Evolutionary conservation across 2,113 vertebrate species (phyloP).

Genomic region (Silurus asotus): DNA sequence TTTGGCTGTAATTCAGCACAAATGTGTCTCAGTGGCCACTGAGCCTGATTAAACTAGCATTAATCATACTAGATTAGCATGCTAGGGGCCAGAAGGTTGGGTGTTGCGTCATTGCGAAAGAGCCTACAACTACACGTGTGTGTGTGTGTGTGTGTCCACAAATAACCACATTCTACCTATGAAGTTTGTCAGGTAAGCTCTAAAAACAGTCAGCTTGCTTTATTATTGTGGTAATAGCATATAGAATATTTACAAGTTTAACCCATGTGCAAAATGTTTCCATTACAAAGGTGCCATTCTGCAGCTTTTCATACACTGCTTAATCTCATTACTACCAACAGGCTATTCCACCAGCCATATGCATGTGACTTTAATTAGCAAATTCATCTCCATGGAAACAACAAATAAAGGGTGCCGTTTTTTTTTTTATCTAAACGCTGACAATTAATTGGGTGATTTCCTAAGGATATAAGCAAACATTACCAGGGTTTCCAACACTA

Average conservation of each 20-base stretch:
- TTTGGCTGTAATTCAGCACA: constrained; percentile 41
- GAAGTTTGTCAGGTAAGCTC: background rate
- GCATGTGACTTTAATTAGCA: constrained; percentile 14
- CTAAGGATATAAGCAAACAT: constrained; percentile 37
- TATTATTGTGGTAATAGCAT: background rate
- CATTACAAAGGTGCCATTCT: background rate
- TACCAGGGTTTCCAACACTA: background rate
- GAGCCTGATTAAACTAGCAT: constrained; percentile 65
- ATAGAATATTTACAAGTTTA: background rate
- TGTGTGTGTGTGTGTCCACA: background rate
- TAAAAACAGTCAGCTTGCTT: background rate
- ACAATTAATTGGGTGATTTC: constrained; percentile 34
- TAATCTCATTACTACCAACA: background rate
- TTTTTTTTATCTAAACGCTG: constrained; percentile 1
- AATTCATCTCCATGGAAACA: background rate
- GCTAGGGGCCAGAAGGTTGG: constrained; percentile 51
- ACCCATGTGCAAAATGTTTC: background rate
- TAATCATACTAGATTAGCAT: constrained; percentile 67
- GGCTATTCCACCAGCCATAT: background rate
- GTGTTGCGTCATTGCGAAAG: constrained; percentile 38
- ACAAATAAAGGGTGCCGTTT: constrained; percentile 17
- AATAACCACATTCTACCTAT: background rate
- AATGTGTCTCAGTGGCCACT: constrained; percentile 51
- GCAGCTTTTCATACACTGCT: background rate
- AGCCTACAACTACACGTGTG: background rate